Percentiles rank a stretch among this genome's conserved stretches.
These are phyloP conservation scores for Oscheius myriophilus DNA, from an alignment of 2,888 invertebrate genomes.

Conservation along the genomic window DNA sequence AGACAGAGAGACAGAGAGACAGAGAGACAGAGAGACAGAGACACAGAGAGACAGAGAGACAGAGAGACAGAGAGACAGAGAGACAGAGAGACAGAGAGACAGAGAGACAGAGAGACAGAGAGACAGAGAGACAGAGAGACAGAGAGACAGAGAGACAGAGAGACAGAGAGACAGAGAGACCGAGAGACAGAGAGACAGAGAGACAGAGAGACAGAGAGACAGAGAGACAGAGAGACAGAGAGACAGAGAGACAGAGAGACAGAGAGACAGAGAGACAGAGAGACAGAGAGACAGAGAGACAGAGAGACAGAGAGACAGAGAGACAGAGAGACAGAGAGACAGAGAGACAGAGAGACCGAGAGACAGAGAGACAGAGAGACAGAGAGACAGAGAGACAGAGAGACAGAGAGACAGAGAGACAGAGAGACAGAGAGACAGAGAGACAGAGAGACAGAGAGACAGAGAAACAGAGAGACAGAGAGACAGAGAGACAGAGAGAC, in stretches of 20 bases:
- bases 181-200: not conserved
- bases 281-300: not conserved
- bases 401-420: not conserved
- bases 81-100: not conserved
- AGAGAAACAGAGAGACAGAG: not conserved
- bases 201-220: not conserved
- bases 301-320: not conserved
- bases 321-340: not conserved
- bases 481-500: not conserved
- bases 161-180: not conserved
- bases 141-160: not conserved
- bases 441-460: not conserved
- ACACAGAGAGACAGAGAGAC: not conserved
- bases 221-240: not conserved
- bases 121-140: no score
- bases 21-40: not conserved
- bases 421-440: not conserved
- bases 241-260: not conserved
- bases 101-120: not conserved
- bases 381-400: not conserved
- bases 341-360: not conserved
- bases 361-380: conserved; percentile 3
- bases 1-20: not conserved
- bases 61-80: not conserved
- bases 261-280: conserved; percentile 1